Base-by-base conservation (phyloP, 2,113 vertebrate species). In the Colistium nudipinnis region DNA sequence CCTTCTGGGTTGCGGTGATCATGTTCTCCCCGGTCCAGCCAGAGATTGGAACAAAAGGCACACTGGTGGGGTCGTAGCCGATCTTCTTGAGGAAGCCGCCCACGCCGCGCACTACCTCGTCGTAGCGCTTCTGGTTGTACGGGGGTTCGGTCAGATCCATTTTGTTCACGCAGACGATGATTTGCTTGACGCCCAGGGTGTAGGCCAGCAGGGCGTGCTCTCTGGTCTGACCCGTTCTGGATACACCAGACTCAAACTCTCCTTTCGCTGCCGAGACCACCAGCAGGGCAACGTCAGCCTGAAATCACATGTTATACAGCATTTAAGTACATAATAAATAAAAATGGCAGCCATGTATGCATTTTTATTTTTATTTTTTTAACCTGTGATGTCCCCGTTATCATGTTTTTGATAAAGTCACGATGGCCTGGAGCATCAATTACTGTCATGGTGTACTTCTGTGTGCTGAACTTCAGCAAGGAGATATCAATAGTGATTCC, bases 331-430 rank as follows among this genome's bases (percentile, higher is more conserved):
- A 9, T 3, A 24, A 6, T 0, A 2, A 2, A 13, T 9, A 2
- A 0, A 12, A 1, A 11, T 3, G 5, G 1, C 1, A 13, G 1
- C n/a, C 16, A n/a, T 4, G 1, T 5, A 3, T 0, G 0, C 1
- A 13, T 25, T 4, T 28, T 53, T 70, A 94, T n/a, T n/a, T n/a
- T n/a, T n/a, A n/a, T n/a, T n/a, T n/a, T n/a, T n/a, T n/a, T n/a
- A n/a, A n/a, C 94, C 92, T 94, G 94, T 1, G 93, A 94, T 0
- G 94, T 94, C n/a, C 93, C 94, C 0, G 94, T 95, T n/a, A 95
- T 93, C 94, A 95, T 94, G 80, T 94, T 94, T 28, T 94, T 95
- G 14, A 94, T 94, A 73, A 94, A 95, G 67, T 95, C 94, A 2
- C 94, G 90, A 62, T 94, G 94, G 0, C 94, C 94, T 0, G 94